Percentiles rank a stretch among this genome's conserved stretches.
Evolutionary conservation across 2,888 invertebrate species (phyloP).

Genomic region (Phyto melanocephala): DNA sequence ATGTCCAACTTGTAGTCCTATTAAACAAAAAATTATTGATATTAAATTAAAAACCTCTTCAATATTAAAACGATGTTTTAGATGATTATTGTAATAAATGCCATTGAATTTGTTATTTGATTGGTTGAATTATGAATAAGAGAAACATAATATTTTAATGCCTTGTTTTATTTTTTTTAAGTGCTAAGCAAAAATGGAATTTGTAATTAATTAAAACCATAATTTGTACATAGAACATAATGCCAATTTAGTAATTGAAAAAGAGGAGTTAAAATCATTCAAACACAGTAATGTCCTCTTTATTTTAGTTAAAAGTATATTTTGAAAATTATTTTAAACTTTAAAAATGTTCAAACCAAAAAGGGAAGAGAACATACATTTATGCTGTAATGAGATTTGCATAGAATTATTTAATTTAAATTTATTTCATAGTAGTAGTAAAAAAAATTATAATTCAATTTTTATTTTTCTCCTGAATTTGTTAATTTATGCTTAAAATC

Average conservation of each 20-base stretch:
- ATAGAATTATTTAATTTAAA: constrained; percentile 20
- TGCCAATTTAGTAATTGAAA: constrained; percentile 48
- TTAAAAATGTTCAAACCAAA: constrained; percentile 51
- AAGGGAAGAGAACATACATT: constrained; percentile 19
- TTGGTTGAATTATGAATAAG: constrained; percentile 49
- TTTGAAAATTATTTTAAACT: constrained; percentile 51
- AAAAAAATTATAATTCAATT: too few species aligned
- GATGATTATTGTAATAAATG: constrained; percentile 53
- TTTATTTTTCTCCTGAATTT: constrained; percentile 11
- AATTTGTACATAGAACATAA: constrained; percentile 51
- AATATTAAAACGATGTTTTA: not conserved
- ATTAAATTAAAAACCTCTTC: not conserved
- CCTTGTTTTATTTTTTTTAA: constrained; percentile 34
- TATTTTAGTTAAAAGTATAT: constrained; percentile 9
- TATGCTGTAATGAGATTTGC: constrained; percentile 53
- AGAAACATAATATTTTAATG: constrained; percentile 43
- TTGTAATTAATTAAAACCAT: constrained; percentile 47
- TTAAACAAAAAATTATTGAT: constrained; percentile 7
- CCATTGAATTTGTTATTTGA: constrained; percentile 57
- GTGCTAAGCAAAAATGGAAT: constrained; percentile 56
- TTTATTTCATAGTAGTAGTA: constrained; percentile 31
- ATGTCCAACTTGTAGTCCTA: constrained; percentile 93
- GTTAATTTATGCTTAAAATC: constrained; percentile 46
- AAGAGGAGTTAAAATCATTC: constrained; percentile 29
- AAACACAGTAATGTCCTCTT: constrained; percentile 15